Conservation (phyloP, 2,113 vertebrate genomes). For the Ictidomys tridecemlineatus region DNA sequence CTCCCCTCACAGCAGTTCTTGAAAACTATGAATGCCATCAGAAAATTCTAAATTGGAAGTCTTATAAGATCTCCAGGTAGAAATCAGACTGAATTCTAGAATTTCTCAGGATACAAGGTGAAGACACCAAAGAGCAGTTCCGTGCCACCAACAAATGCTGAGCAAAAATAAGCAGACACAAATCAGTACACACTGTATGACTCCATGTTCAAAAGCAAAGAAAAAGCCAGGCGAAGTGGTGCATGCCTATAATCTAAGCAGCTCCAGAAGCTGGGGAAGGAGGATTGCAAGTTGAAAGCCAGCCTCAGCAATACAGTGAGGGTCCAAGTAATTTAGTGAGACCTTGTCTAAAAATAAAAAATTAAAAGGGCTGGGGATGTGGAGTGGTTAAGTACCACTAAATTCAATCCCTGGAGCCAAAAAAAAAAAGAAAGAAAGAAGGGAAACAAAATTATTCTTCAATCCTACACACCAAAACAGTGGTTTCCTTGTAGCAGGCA, state of each 20-base stretch:
- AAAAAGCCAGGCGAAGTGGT: no score
- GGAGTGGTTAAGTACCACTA: no score
- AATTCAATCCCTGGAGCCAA: no score
- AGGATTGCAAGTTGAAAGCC: background rate
- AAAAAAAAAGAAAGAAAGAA: background rate
- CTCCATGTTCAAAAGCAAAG: background rate
- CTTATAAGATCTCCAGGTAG: background rate
- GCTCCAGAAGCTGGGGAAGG: no score
- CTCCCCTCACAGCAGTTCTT: background rate
- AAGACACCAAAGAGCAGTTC: background rate
- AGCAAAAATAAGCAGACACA: background rate
- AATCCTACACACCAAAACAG: background rate
- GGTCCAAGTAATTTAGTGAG: no score
- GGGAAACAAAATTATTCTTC: background rate
- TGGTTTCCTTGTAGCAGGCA: background rate
- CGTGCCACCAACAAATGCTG: background rate
- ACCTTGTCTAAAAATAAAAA: background rate
- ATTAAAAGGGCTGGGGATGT: background rate
- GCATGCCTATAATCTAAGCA: no score
- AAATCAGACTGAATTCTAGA: conserved; percentile 28
- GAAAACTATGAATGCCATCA: conserved; percentile 9
- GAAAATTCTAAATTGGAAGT: conserved; percentile 19
- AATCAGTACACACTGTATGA: background rate
- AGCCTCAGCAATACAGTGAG: background rate
- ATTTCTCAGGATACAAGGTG: conserved; percentile 18